Evolutionary conservation across 2,888 invertebrate genomes (phyloP), one percentile per base, ranked within the genome.

Genomic region (Eumacrocentrus americanus): DNA sequence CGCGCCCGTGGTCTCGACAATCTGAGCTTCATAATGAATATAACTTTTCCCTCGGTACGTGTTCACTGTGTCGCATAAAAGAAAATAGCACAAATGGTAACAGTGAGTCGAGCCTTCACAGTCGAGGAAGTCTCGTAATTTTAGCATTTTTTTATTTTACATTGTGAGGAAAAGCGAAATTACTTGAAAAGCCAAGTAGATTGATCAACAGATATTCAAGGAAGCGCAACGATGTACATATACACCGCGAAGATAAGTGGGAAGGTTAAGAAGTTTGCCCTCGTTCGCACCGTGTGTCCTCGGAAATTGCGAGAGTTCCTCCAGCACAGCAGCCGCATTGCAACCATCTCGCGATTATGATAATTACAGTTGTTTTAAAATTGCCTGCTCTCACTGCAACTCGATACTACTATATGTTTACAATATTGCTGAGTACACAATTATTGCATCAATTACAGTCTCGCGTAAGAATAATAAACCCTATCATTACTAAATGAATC

Each of bases 261-360:
- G 54, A 35, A 55, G 22, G 38, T 34, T 3, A 9, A 57, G 44
- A 46, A 12, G 12, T n/a, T 35, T 53, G 52, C 29, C 61, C 61
- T 52, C 57, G 47, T 64, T 66, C 60, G 56, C 65, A 66, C 58
- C 9, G 42, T 59, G 47, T 46, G 34, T 58, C 14, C 52, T 25
- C 57, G 62, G 64, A 62, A 58, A 61, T 64, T 62, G 50, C 62
- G 51, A 57, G 14, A 59, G 7, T n/a, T 55, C 23, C 16, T 40
- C 7, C 9, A 23, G 9, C 29, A 35, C 38, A 48, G 23, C 37
- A 14, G 14, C 25, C 48, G 35, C 44, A 47, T 20, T 9, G 18
- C 22, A 23, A 29, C 16, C 35, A 14, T 25, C 16, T n/a, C 25
- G 48, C 18, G 37, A 44, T 37, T 38, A 48, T n/a, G 18, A 40